Percentiles rank a stretch among this genome's conserved stretches.
phyloP scores from a whole-genome alignment of 2,888 invertebrate species.

The Drosophila ezoana region DNA sequence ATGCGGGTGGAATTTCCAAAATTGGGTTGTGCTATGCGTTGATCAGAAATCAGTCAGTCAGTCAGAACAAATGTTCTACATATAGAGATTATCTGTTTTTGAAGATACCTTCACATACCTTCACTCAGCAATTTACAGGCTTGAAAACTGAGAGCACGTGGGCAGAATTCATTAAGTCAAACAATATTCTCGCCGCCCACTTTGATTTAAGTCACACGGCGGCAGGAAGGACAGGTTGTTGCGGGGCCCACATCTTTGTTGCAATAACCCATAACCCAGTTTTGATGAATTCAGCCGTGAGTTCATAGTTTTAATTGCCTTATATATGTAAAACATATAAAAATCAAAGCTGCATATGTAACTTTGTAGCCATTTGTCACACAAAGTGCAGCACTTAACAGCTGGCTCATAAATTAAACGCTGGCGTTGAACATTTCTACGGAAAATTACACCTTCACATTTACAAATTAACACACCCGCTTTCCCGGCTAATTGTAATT shows the following conservation, averaged over 20 bases:
- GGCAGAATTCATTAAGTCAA: no score
- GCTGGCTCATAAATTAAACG: constrained; percentile 71
- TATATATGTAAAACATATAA: constrained; percentile 34
- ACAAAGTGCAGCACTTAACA: constrained; percentile 72
- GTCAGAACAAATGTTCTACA: no score
- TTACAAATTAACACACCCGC: constrained; percentile 70
- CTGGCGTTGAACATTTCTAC: constrained; percentile 56
- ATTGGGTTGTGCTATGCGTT: no score
- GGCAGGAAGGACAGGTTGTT: neutral
- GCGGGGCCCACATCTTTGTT: constrained; percentile 11
- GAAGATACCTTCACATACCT: no score
- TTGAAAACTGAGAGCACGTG: no score
- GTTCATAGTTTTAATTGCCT: constrained; percentile 59
- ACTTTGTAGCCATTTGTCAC: constrained; percentile 70
- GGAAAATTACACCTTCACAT: constrained; percentile 63
- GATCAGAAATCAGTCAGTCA: no score
- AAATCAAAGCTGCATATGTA: constrained; percentile 62
- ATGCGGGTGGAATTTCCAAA: no score
- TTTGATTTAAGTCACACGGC: neutral
- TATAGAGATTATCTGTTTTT: no score
- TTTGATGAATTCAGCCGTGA: constrained; percentile 12
- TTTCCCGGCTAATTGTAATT: constrained; percentile 67
- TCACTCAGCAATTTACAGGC: no score
- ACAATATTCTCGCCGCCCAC: neutral
- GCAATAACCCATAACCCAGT: neutral